Conservation (phyloP, 2,797 vertebrate genomes). For the Tamandua tetradactyla region DNA sequence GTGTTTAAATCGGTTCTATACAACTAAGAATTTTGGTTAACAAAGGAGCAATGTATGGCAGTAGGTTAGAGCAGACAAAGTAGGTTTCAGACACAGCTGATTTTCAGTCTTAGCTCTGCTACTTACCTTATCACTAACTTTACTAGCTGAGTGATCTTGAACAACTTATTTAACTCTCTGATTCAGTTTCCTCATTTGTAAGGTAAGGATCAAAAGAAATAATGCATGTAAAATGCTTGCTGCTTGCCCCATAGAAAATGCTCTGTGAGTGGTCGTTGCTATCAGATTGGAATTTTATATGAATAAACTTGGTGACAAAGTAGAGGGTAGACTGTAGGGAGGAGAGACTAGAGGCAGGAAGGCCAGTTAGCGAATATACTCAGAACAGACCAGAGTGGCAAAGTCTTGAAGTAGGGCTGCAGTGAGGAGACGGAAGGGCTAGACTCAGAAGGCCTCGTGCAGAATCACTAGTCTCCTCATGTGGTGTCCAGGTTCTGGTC, state of each 20-base stretch:
- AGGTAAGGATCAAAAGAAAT: background rate
- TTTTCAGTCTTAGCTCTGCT: background rate
- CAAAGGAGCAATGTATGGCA: background rate
- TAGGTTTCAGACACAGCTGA: background rate
- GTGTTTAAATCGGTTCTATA: slow-evolving; percentile 35
- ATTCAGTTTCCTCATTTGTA: background rate
- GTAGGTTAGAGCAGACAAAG: background rate
- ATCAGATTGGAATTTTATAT: background rate
- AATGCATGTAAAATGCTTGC: background rate
- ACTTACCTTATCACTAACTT: background rate
- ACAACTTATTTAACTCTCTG: background rate
- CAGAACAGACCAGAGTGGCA: background rate
- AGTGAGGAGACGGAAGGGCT: background rate
- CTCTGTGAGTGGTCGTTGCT: background rate
- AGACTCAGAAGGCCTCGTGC: background rate
- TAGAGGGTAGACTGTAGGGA: background rate
- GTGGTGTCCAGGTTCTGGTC: background rate
- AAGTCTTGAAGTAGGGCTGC: background rate
- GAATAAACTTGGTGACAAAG: background rate
- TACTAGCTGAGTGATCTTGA: background rate
- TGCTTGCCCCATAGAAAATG: background rate
- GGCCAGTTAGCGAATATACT: background rate
- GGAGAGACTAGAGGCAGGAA: background rate
- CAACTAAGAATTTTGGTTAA: slow-evolving; percentile 20
- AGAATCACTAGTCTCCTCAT: background rate